Evolutionary conservation across 2,888 invertebrate species (phyloP).

Genomic region (Epiblema foenella): DNA sequence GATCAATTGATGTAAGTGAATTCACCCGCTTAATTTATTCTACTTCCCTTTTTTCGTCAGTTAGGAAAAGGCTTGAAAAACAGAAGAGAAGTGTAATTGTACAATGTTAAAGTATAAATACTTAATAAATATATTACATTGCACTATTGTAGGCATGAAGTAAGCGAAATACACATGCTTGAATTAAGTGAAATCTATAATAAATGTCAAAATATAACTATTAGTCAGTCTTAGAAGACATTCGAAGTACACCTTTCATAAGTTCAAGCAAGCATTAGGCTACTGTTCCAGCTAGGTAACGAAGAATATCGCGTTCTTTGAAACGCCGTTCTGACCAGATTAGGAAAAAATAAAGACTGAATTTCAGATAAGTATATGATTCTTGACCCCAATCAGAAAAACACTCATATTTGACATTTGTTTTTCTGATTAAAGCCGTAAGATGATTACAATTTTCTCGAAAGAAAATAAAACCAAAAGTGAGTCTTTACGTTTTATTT

Average conservation of each 20-base stretch:
- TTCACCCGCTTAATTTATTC: background rate
- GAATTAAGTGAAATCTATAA: slow-evolving; percentile 29
- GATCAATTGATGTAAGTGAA: background rate
- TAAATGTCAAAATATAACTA: slow-evolving; percentile 58
- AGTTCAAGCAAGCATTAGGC: background rate
- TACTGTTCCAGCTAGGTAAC: background rate
- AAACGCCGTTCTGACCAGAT: too few species aligned
- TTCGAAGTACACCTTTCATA: slow-evolving; percentile 62
- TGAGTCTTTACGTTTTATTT: too few species aligned
- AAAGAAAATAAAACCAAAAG: too few species aligned
- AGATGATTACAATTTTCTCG: too few species aligned
- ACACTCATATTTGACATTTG: too few species aligned
- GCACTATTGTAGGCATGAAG: slow-evolving; percentile 23
- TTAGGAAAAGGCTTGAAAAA: background rate
- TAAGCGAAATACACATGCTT: background rate
- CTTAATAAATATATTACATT: slow-evolving; percentile 15
- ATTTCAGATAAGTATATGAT: too few species aligned
- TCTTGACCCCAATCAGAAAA: too few species aligned
- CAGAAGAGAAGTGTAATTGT: too few species aligned
- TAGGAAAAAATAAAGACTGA: too few species aligned
- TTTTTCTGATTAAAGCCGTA: too few species aligned
- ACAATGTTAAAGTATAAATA: background rate
- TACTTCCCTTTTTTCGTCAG: too few species aligned
- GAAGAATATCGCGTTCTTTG: too few species aligned
- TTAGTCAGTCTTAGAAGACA: slow-evolving; percentile 74